These are phyloP conservation scores for Larimichthys crocea DNA, from an alignment of 2,113 vertebrate genomes.

Conservation along the genomic window DNA sequence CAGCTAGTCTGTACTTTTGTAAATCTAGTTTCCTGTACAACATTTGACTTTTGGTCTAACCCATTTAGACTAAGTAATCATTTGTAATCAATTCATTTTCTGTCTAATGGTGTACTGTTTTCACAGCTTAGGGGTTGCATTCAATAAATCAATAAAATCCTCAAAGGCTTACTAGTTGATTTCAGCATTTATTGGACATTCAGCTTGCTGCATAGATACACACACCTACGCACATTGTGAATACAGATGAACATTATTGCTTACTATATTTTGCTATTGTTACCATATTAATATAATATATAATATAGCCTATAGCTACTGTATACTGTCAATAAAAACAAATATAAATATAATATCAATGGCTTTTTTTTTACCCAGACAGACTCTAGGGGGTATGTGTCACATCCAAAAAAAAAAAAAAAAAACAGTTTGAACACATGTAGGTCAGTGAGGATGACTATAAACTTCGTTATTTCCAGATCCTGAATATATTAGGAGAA, in stretches of 20 bases:
- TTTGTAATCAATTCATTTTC: background rate
- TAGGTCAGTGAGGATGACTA: slow-evolving; percentile 12
- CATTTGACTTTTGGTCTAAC: background rate
- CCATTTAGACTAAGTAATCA: background rate
- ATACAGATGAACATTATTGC: too few relatives aligned
- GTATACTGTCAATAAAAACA: too few relatives aligned
- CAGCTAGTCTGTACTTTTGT: background rate
- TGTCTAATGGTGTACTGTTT: background rate
- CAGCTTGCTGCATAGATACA: too few relatives aligned
- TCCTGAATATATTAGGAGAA: background rate
- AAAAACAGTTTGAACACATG: background rate
- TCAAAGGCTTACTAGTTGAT: background rate
- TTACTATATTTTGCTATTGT: background rate
- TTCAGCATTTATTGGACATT: background rate
- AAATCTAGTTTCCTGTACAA: background rate
- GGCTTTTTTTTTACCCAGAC: too few relatives aligned
- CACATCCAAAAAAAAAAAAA: background rate
- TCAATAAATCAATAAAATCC: background rate
- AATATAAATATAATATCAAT: too few relatives aligned
- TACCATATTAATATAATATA: background rate
- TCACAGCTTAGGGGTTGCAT: background rate
- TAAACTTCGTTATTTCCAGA: slow-evolving; percentile 20
- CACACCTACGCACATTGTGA: too few relatives aligned
- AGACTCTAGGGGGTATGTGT: background rate
- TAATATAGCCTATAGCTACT: too few relatives aligned